Evolutionary conservation across 92 coral and sea anemone species (phyloP), one percentile per base, ranked within the genome.

Genomic region (Actinernus sp.): DNA sequence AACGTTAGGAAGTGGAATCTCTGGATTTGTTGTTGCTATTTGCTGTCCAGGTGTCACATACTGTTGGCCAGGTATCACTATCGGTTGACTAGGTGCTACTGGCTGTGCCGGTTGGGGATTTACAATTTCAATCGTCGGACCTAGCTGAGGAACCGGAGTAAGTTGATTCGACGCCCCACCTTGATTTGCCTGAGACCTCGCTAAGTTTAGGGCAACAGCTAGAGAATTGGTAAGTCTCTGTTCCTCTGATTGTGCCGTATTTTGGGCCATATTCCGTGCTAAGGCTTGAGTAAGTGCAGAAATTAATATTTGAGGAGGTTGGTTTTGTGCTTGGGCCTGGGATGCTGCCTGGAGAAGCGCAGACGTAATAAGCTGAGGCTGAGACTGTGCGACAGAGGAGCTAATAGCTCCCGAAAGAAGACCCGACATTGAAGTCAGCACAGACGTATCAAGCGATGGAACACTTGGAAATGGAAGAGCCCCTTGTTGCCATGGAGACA

Each of bases 281-380:
- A 65, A 13, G 11, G 72, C 72, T 31, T 65, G 72, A 8, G 72
- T 65, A 13, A 65, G 40, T 2, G 72, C 72, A 9, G 39, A 26
- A n/a, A 49, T 18, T 49, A 65, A 33, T 18, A 65, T 4, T 21
- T 49, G 32, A 25, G 55, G 41, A 12, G 72, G 59, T 19, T 65
- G 72, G 19, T 49, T 65, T 65, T 31, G 57, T 23, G 55, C 52
- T 31, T 65, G 72, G 3, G 55, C 41, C 37, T 49, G 72, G 11
- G 16, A 12, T 17, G 72, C 72, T 13, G 55, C 55, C 26, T 47
- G 37, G 2, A 21, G 17, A 2, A 65, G 49, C 1, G 72, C 72
- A 44, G 72, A 48, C 4, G 72, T 50, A 12, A 65, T 65, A 2
- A 49, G 26, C 6, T 48, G 58, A 2, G 72, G 72, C 24, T 65